These are phyloP conservation scores for Maniola hyperantus DNA, from an alignment of 2,888 invertebrate species.

Conservation along the genomic window DNA sequence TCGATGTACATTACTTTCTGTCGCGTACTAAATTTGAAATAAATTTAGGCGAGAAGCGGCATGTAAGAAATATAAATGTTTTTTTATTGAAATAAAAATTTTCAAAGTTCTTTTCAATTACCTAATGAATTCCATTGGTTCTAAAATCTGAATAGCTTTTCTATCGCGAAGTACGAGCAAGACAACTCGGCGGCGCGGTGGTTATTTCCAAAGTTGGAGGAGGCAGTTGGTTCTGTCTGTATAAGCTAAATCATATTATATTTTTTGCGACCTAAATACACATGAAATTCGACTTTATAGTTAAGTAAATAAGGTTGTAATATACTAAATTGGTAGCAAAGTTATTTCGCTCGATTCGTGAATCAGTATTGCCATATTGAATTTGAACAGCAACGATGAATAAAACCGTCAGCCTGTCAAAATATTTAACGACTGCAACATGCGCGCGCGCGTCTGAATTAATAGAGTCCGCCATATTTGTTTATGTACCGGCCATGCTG, in stretches of 20 bases:
- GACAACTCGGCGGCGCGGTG: too few relatives aligned
- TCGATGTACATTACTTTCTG: too few relatives aligned
- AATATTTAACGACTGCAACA: constrained; percentile 47
- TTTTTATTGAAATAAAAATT: too few relatives aligned
- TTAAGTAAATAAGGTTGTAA: neutral
- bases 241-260: constrained; percentile 4
- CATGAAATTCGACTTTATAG: constrained; percentile 25
- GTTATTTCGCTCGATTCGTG: constrained; percentile 32
- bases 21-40: too few relatives aligned
- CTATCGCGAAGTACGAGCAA: too few relatives aligned
- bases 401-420: constrained; percentile 50
- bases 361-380: constrained; percentile 45
- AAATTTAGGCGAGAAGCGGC: too few relatives aligned
- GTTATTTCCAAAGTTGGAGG: neutral
- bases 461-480: constrained; percentile 36
- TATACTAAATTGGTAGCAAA: constrained; percentile 7
- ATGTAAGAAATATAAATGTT: too few relatives aligned
- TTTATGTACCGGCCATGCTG: constrained; percentile 19
- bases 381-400: constrained; percentile 44
- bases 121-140: too few relatives aligned
- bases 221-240: neutral
- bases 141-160: too few relatives aligned
- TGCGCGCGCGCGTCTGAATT: constrained; percentile 37
- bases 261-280: constrained; percentile 1
- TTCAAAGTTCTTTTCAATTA: too few relatives aligned